phyloP scores from a whole-genome alignment of 53 echinoderm and acorn worm genomes.

The Temnopleurus reevesii region DNA sequence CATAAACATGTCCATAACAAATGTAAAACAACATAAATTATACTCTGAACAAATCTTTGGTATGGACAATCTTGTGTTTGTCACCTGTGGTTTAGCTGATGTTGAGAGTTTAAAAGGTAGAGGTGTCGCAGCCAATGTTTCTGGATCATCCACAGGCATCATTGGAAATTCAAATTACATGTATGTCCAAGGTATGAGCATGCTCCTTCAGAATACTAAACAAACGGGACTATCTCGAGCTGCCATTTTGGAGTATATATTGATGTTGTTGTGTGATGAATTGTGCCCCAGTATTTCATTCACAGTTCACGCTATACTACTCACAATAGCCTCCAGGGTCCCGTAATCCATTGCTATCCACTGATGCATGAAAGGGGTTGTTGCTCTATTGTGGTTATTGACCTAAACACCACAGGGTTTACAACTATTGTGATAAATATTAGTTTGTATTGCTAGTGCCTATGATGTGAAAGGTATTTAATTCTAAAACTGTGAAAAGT shows the following conservation, averaged over 20 bases:
- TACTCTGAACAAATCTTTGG: too few species aligned
- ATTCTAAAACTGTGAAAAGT: too few species aligned
- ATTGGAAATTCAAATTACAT: constrained; percentile 41
- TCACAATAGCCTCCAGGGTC: not conserved
- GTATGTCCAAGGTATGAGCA: not conserved
- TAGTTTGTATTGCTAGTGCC: too few species aligned
- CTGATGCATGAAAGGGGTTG: not conserved
- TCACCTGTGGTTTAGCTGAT: constrained; percentile 20
- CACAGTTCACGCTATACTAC: not conserved
- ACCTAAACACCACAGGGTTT: not conserved
- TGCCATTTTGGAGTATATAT: not conserved
- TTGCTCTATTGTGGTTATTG: not conserved
- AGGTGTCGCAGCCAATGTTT: constrained; percentile 40
- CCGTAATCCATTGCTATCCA: not conserved
- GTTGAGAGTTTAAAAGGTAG: not conserved
- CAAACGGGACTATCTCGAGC: not conserved
- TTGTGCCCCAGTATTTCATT: not conserved
- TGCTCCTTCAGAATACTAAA: not conserved
- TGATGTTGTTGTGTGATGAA: not conserved
- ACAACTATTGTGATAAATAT: not conserved
- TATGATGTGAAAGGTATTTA: too few species aligned
- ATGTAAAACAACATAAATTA: not conserved
- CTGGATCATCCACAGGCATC: constrained; percentile 38
- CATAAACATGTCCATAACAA: too few species aligned
- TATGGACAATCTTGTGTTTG: too few species aligned